Base-by-base conservation (phyloP, 1,140 invertebrate genomes). In the Sitophilus oryzae region DNA sequence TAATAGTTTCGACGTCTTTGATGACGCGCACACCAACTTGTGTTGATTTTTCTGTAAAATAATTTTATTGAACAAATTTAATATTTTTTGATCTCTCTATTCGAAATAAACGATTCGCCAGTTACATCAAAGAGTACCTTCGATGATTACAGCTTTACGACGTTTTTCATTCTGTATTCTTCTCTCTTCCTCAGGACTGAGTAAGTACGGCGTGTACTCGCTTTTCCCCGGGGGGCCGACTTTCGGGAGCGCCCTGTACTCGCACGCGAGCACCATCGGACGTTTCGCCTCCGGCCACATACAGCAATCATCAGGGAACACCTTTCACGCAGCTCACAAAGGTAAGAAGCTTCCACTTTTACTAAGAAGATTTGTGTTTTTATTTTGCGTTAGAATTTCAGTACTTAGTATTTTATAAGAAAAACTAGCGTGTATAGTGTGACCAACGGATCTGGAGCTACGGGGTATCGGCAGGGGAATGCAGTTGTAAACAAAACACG, bases 201-300 rank as follows among this genome's bases (percentile, higher is more conserved):
- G 71, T 58, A 76, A 77, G 64, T 79, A 77, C 64, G 78, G 77
- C 45, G 72, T 80, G 52, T 80, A 79, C 60, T 79, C 77, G 53
- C 72, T 79, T 62, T 78, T 80, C 69, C 75, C 78, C 41, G 75
- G 77, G 58, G 74, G 73, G 23, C 72, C 76, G 48, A 74, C 64
- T 22, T 69, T 73, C 37, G 68, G 69, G 37, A 68, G 65, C 49
- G 65, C 69, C 34, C 56, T 71, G 30, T 72, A 72, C 47, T 72
- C 70, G 4, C 70, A 72, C 52, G 61, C 67, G 10, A 67, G 64
- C 52, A 66, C 69, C 2, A 67, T 69, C 50, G 68, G 70, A 52
- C 63, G 67, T 10, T 71, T 72, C 46, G 61, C 67, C 63, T 67
- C 74, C 69, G 65, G 69, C 64, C 70, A 75, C 64, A 71, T 76